Evolutionary conservation across 2,113 vertebrate genomes (phyloP).

Genomic region (Zosterops hypoxanthus): DNA sequence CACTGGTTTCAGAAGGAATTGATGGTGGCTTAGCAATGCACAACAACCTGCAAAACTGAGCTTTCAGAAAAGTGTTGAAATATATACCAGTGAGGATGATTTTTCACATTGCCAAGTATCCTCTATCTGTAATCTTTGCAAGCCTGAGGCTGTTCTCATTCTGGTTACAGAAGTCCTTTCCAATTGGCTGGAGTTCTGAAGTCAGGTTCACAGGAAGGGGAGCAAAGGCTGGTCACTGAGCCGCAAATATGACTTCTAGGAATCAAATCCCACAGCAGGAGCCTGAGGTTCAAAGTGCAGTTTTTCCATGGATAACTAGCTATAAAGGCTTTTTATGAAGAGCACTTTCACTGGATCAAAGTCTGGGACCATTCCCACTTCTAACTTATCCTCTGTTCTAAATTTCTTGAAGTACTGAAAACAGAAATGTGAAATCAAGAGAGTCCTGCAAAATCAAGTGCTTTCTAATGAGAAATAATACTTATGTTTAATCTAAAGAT

Average conservation of each 20-base stretch:
- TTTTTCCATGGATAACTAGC: not conserved
- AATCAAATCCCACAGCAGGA: not conserved
- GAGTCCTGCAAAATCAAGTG: not conserved
- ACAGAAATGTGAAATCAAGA: not conserved
- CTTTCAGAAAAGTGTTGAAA: not conserved
- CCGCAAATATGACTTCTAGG: not conserved
- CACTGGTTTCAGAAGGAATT: constrained; percentile 5
- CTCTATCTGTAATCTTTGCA: not conserved
- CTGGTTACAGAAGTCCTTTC: constrained; percentile 14
- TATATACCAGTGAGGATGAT: not conserved
- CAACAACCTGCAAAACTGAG: not conserved
- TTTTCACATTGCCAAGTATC: not conserved
- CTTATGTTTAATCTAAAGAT: not conserved
- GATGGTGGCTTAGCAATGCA: not conserved
- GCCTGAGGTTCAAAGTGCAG: not conserved
- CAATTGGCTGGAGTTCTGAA: constrained; percentile 19
- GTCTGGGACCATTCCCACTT: not conserved
- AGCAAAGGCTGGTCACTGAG: not conserved
- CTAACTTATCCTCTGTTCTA: not conserved
- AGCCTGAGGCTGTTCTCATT: constrained; percentile 19
- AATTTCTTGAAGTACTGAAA: not conserved
- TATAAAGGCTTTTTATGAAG: not conserved
- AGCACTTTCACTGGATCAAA: not conserved
- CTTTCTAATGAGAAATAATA: not conserved
- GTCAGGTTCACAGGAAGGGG: not conserved